Evolutionary conservation across 2,888 invertebrate genomes (phyloP), one percentile per base, ranked within the genome.

Genomic region (Hydroisotoma schaefferi): DNA sequence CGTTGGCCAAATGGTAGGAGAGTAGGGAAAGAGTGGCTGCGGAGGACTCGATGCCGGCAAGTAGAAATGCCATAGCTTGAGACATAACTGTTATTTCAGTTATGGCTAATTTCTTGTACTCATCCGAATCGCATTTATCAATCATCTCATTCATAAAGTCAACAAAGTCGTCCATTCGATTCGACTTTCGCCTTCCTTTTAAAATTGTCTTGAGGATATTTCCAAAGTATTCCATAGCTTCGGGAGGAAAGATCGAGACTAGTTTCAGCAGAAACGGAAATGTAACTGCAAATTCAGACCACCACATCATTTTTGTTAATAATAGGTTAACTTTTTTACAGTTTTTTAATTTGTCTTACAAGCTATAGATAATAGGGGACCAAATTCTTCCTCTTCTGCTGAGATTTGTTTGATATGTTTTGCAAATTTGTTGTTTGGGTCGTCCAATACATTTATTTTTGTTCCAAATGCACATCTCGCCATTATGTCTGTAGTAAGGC

Each of bases 391-490:
- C 8, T 27, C 49, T 25, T 49, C 49, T 28, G 28, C n/a, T 4
- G 27, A 3, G 1, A 65, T 20, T 37, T 33, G 49, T 15, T 44
- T 46, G 3, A 64, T 15, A 6, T 58, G 15, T 47, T 55, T 23
- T 0, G 60, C 56, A 43, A 68, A 66, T 18, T 38, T 8, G 49
- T 61, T 66, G n/a, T 63, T 38, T 8, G 63, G 60, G 15, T 68
- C 62, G 18, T 62, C 52, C 8, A 63, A 52, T 20, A 64, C 61
- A 18, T 61, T 61, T 0, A 68, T 25, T 23, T 59, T 64, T 29
- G 59, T 61, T 15, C 62, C 68, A 52, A 68, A 66, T 1, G 56
- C 68, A 46, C 65, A 65, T 37, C 62, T 51, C 3, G 66, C 63
- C 18, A 66, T 56, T 1, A 66, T 59, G 28, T 66, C 66, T 1